Conservation (phyloP, 2,888 invertebrate species). For the Galerucella calmariensis region DNA sequence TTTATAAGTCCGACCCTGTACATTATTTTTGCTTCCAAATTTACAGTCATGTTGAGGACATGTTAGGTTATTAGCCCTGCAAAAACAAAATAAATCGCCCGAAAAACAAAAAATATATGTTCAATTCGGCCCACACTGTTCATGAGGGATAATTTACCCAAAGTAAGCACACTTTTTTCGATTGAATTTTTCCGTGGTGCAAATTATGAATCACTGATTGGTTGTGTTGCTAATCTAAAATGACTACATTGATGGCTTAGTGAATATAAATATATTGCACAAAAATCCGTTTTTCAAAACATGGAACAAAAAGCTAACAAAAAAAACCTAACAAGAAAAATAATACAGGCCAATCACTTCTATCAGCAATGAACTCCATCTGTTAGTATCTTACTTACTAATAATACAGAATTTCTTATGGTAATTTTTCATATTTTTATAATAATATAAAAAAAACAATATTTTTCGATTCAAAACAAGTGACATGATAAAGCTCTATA, state of each 20-base stretch:
- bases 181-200: not conserved
- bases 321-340: slow-evolving; percentile 17
- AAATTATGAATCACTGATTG: not conserved
- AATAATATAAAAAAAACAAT: no score
- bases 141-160: no score
- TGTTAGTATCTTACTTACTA: slow-evolving; percentile 10
- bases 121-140: no score
- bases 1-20: no score
- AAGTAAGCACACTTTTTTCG: no score
- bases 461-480: no score
- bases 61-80: no score
- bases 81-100: no score
- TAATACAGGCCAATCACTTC: not conserved
- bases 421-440: not conserved
- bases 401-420: not conserved
- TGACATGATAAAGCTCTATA: no score
- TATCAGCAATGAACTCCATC: not conserved
- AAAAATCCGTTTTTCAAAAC: not conserved
- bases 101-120: no score
- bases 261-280: slow-evolving; percentile 17
- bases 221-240: slow-evolving; percentile 1
- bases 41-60: no score
- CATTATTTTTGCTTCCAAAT: no score
- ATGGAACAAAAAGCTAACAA: slow-evolving; percentile 15
- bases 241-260: slow-evolving; percentile 6